A percentile compares a stretch with the other conserved stretches of the same genome.
Conservation (phyloP, 2,888 invertebrate species). For the Eilema depressum region DNA sequence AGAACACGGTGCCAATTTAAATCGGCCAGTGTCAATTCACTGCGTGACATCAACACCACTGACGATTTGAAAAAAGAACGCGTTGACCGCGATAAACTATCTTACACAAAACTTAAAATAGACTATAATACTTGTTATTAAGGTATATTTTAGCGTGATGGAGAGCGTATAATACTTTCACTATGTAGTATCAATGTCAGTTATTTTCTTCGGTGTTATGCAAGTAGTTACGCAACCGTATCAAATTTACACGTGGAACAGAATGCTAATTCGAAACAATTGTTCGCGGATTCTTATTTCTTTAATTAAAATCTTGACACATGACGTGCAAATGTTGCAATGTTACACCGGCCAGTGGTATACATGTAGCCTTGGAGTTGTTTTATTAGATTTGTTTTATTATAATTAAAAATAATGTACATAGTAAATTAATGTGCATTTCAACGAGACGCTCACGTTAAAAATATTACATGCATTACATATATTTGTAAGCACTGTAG, state of each 20-base stretch:
- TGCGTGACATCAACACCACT: conserved; percentile 48
- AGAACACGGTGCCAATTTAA: conserved; percentile 22
- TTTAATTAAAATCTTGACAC: conserved; percentile 24
- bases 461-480: not conserved
- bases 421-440: too few species aligned
- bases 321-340: conserved; percentile 3
- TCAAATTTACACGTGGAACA: conserved; percentile 52
- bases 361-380: not conserved
- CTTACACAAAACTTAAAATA: conserved; percentile 40
- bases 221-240: conserved; percentile 68
- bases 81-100: conserved; percentile 60
- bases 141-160: conserved; percentile 25
- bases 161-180: conserved; percentile 71
- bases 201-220: conserved; percentile 76
- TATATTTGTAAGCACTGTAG: too few species aligned
- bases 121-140: conserved; percentile 5
- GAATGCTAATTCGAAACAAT: conserved; percentile 40
- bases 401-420: not conserved
- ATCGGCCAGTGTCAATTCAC: conserved; percentile 51
- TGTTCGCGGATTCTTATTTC: conserved; percentile 34
- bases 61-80: conserved; percentile 57
- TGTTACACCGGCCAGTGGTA: not conserved
- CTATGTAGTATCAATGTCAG: conserved; percentile 84
- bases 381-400: not conserved
- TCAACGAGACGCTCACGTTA: not conserved